These are phyloP conservation scores for Eustalomyia histrio DNA, from an alignment of 2,888 invertebrate genomes.

Conservation along the genomic window DNA sequence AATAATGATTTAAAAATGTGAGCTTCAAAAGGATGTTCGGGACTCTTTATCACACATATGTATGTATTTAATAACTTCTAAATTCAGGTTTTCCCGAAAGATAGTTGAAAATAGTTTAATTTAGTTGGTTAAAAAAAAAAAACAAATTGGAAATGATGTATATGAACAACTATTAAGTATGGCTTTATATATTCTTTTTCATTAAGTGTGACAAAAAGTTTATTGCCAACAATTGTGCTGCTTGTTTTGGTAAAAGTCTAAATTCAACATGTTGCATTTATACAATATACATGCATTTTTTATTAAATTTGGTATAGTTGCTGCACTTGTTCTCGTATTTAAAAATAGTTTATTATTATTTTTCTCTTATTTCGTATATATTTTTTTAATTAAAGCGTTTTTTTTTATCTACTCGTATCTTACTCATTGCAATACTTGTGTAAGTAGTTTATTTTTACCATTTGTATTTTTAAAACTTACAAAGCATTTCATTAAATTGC, in stretches of 20 bases:
- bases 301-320: constrained; percentile 34
- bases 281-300: constrained; percentile 15
- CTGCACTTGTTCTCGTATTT: constrained; percentile 51
- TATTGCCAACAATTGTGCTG: constrained; percentile 7
- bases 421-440: too few relatives aligned
- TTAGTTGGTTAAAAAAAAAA: neutral
- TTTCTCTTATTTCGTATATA: constrained; percentile 10
- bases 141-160: too few relatives aligned
- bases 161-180: neutral
- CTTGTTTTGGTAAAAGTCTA: constrained; percentile 8
- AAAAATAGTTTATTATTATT: constrained; percentile 27
- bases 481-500: neutral
- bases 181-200: neutral
- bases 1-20: too few relatives aligned
- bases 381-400: constrained; percentile 48
- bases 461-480: too few relatives aligned
- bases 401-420: constrained; percentile 1
- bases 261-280: constrained; percentile 29
- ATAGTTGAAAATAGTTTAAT: too few relatives aligned
- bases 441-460: too few relatives aligned
- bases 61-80: too few relatives aligned
- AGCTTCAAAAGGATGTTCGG: too few relatives aligned
- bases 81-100: too few relatives aligned
- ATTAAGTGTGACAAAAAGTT: constrained; percentile 1
- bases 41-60: too few relatives aligned